These are phyloP conservation scores for Boleophthalmus pectinirostris DNA, from an alignment of 2,113 vertebrate species.

Conservation along the genomic window DNA sequence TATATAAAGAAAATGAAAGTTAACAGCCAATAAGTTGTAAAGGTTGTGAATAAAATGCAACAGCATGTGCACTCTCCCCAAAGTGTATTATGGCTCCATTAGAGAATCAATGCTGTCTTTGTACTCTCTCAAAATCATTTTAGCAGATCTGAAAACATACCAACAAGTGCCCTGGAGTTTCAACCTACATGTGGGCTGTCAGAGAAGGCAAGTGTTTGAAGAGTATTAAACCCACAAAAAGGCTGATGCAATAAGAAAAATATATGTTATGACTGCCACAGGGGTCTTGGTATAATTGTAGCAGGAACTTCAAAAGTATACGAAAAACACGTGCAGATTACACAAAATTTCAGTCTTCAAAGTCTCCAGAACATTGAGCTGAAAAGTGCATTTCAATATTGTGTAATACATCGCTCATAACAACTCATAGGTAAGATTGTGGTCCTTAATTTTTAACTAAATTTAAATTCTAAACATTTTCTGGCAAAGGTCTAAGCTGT, in stretches of 20 bases:
- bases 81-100: constrained; percentile 37
- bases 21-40: not conserved
- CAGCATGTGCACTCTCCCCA: constrained; percentile 30
- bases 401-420: not conserved
- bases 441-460: not conserved
- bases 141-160: constrained; percentile 52
- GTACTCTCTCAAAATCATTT: constrained; percentile 64
- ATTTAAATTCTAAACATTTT: not conserved
- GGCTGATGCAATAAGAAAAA: not conserved
- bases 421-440: not conserved
- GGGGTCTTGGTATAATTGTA: not conserved
- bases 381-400: not conserved
- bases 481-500: not conserved
- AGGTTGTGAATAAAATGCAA: constrained; percentile 11
- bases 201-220: not conserved
- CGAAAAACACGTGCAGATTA: not conserved
- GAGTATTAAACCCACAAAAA: not conserved
- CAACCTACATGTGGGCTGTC: not conserved
- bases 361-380: not conserved
- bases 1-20: not conserved
- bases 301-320: not conserved
- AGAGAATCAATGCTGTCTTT: constrained; percentile 68
- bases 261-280: not conserved
- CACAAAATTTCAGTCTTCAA: no score
- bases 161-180: not conserved